Percentiles rank a stretch among this genome's conserved stretches.
Evolutionary conservation across 2,888 invertebrate genomes (phyloP).

Genomic region (Cheilosia grossa): DNA sequence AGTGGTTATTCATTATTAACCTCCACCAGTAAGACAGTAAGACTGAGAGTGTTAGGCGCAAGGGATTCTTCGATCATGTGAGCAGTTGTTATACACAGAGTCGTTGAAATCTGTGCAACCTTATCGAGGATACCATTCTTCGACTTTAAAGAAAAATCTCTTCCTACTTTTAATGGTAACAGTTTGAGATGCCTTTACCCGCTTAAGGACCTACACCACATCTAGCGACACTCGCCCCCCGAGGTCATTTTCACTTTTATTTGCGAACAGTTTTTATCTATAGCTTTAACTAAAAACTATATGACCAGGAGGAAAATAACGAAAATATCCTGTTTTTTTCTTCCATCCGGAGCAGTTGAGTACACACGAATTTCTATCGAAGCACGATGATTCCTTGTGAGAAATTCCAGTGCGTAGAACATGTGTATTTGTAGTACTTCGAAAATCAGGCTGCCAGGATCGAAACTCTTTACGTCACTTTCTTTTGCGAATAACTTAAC

Average conservation of each 20-base stretch:
- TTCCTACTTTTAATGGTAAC: conserved; percentile 4
- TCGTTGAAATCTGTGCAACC: conserved; percentile 28
- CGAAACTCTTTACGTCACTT: not conserved
- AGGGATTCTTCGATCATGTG: not conserved
- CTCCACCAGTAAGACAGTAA: not conserved
- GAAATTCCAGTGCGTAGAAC: conserved; percentile 24
- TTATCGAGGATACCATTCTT: conserved; percentile 38
- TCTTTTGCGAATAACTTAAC: not conserved
- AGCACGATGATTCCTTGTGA: conserved; percentile 14
- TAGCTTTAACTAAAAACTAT: not conserved
- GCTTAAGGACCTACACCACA: conserved; percentile 9
- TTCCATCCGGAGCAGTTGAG: not conserved
- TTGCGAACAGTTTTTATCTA: not conserved
- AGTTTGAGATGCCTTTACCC: not conserved
- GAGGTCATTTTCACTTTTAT: not conserved
- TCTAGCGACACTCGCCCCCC: not conserved
- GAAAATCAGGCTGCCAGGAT: not conserved
- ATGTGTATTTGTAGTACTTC: not conserved
- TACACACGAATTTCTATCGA: conserved; percentile 31
- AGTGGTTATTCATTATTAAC: not conserved
- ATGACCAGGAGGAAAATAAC: not conserved
- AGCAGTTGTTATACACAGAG: not conserved
- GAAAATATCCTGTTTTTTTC: conserved; percentile 25
- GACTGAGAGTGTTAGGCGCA: not conserved
- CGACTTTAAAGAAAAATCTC: not conserved